phyloP scores from a whole-genome alignment of 2,113 vertebrate species.

The Hippocampus abdominalis region DNA sequence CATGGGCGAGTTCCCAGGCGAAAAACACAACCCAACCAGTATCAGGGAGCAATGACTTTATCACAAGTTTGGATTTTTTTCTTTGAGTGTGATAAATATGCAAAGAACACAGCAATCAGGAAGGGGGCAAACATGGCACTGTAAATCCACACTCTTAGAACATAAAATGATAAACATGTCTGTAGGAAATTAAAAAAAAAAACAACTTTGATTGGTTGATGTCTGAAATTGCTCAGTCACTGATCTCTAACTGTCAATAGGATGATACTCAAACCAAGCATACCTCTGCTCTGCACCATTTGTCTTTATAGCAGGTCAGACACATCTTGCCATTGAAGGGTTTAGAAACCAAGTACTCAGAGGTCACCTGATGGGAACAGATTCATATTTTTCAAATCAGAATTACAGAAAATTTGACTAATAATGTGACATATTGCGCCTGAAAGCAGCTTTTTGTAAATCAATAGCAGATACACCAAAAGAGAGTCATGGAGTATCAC shows the following conservation, averaged over 20 bases:
- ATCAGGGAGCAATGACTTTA: no score
- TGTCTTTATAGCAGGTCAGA: conserved; percentile 81
- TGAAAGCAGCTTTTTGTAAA: background rate
- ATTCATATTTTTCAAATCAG: background rate
- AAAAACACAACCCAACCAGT: no score
- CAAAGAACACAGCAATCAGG: no score
- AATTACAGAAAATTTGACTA: background rate
- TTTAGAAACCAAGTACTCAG: conserved; percentile 77
- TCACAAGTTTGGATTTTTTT: no score
- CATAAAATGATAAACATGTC: no score
- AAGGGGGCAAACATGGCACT: no score
- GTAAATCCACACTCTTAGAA: no score
- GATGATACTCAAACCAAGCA: conserved; percentile 15
- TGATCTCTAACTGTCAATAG: background rate
- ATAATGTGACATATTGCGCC: no score
- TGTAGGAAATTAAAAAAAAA: no score
- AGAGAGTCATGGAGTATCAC: background rate
- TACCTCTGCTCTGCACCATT: conserved; percentile 91
- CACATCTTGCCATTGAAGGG: conserved; percentile 90
- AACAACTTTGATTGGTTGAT: no score
- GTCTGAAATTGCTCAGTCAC: background rate
- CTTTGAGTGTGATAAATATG: no score
- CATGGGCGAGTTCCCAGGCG: no score
- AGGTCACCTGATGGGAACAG: conserved; percentile 61
- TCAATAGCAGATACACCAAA: background rate